phyloP scores from a whole-genome alignment of 2,797 vertebrate genomes.

The Leontopithecus rosalia region DNA sequence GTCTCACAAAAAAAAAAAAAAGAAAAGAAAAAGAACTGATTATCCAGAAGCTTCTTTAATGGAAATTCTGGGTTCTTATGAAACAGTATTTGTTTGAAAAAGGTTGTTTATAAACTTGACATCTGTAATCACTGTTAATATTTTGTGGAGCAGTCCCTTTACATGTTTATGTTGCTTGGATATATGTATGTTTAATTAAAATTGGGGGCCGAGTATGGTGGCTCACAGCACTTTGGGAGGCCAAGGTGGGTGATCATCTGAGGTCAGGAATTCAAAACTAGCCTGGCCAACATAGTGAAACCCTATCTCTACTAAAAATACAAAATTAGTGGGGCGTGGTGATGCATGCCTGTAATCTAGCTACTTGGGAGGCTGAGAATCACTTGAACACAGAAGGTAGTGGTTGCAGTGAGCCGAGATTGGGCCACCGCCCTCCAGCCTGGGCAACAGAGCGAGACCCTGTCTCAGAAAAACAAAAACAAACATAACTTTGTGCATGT shows the following conservation, averaged over 20 bases:
- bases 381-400: too few relatives aligned
- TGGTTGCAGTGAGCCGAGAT: too few relatives aligned
- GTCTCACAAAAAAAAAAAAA: neutral
- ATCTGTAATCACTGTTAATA: neutral
- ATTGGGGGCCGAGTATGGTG: neutral
- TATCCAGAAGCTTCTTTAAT: neutral
- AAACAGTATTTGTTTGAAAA: neutral
- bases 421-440: too few relatives aligned
- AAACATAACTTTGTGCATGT: neutral
- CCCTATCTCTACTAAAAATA: too few relatives aligned
- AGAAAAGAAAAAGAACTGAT: neutral
- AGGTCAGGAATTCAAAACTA: too few relatives aligned
- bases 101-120: neutral
- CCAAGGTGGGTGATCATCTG: too few relatives aligned
- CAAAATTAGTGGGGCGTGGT: too few relatives aligned
- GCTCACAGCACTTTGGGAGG: neutral
- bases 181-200: neutral
- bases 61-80: neutral
- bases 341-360: too few relatives aligned
- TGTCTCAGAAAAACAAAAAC: too few relatives aligned
- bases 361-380: too few relatives aligned
- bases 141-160: slow-evolving; percentile 3
- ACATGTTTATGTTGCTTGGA: neutral
- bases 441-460: too few relatives aligned
- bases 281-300: too few relatives aligned